Percentiles rank a stretch among this genome's conserved stretches.
phyloP scores from a whole-genome alignment of 92 coral and sea anemone species.

The Heliopora coerulea region DNA sequence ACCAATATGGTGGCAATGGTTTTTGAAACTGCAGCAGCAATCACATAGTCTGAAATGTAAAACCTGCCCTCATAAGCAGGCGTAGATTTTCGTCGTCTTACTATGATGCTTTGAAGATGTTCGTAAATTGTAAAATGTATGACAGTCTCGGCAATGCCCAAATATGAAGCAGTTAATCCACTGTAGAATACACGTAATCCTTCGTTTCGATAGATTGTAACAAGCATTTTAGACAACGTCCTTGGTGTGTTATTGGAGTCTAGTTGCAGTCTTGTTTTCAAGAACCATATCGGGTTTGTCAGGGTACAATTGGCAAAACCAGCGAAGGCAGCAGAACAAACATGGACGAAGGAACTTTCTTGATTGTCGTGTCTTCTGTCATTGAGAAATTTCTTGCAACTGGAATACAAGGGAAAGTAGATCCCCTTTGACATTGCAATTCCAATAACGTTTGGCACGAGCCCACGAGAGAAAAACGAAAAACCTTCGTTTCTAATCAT shows the following conservation, averaged over 20 bases:
- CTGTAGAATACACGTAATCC: conserved; percentile 90
- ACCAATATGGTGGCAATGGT: conserved; percentile 82
- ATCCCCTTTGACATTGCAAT: conserved; percentile 91
- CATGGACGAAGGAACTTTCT: conserved; percentile 67
- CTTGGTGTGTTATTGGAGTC: conserved; percentile 62
- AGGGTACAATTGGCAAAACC: conserved; percentile 78
- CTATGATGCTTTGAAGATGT: conserved; percentile 33
- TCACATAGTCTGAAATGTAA: conserved; percentile 67
- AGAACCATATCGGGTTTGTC: conserved; percentile 93
- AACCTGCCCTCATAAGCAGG: conserved; percentile 46
- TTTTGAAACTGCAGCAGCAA: conserved; percentile 87
- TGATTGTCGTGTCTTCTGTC: conserved; percentile 51
- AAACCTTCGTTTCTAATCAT: conserved; percentile 82
- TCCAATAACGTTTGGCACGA: conserved; percentile 77
- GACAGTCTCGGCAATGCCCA: conserved; percentile 91
- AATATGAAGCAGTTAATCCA: conserved; percentile 90
- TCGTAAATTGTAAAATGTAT: conserved; percentile 91
- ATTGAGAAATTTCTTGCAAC: conserved; percentile 65
- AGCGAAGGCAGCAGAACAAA: conserved; percentile 84
- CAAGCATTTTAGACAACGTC: conserved; percentile 56
- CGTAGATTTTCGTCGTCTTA: neutral
- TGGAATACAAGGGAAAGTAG: conserved; percentile 82
- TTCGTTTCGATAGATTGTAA: conserved; percentile 74
- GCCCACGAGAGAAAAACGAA: conserved; percentile 76
- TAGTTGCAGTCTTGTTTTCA: conserved; percentile 87